Evolutionary conservation across 1,140 invertebrate genomes (phyloP), one percentile per base, ranked within the genome.

Genomic region (Andricus grossulariae): DNA sequence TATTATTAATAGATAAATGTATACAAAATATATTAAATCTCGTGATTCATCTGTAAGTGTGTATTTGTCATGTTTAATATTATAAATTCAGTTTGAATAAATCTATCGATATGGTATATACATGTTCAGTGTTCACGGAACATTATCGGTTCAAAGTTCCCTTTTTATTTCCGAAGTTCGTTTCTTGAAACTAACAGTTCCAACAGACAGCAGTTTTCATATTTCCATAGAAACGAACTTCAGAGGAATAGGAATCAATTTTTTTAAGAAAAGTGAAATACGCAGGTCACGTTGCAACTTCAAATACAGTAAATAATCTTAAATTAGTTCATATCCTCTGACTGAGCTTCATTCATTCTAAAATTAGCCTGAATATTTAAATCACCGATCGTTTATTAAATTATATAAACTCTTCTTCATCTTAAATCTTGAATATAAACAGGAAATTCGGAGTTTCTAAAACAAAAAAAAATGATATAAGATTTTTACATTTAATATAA

Each of bases 51-150:
- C 80, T 84, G 82, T 82, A 84, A 82, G 82, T 79, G 80, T 84
- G 82, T 84, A 79, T 84, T 66, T 84, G 82, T 79, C 78, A 83
- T 83, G 80, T 83, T 82, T 82, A 83, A 79, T 80, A 83, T 80
- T 81, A 81, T 80, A 84, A 75, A 82, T 79, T 82, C 79, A 80
- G 78, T 82, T 84, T 84, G 75, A 84, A 84, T 84, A 84, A 84
- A 84, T 82, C 75, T 80, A 77, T 75, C 80, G 78, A 84, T 79
- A 54, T 45, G 25, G 25, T 32, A 11, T 45, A 45, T 45, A 45
- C 39, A 45, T 45, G 10, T 60, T 32, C 32, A 60, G 10, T 45
- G 10, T 60, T 60, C 32, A 39, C 57, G 25, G 39, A 60, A 21
- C 21, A 60, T 60, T 15, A 60, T 60, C 57, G 57, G 39, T 32